These are phyloP conservation scores for Lasioglossum marginatum DNA, from an alignment of 2,888 invertebrate genomes.

Conservation along the genomic window DNA sequence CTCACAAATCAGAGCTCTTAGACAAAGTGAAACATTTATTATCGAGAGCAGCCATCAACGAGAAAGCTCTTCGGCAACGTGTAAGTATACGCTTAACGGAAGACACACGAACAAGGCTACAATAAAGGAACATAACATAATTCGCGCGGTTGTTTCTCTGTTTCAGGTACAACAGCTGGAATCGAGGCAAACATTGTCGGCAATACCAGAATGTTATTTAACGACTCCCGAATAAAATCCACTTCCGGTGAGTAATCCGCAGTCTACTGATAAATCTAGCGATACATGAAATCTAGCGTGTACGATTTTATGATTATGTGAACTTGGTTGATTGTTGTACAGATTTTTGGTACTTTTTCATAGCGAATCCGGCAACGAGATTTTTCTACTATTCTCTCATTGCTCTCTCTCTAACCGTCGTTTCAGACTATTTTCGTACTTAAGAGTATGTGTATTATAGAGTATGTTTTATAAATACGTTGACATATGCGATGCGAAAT, in stretches of 20 bases:
- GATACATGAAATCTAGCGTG: neutral
- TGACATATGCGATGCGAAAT: neutral
- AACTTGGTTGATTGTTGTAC: neutral
- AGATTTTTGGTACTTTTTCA: neutral
- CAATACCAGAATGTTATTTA: slow-evolving; percentile 78
- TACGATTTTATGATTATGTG: neutral
- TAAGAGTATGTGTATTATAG: neutral
- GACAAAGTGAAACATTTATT: slow-evolving; percentile 88
- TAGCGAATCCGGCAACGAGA: slow-evolving; percentile 1
- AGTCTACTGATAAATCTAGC: neutral
- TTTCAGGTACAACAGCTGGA: slow-evolving; percentile 80
- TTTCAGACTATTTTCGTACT: neutral
- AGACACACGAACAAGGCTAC: slow-evolving; percentile 9
- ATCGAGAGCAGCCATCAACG: slow-evolving; percentile 88
- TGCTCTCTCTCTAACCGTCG: neutral
- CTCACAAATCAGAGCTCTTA: slow-evolving; percentile 87
- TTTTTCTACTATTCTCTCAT: neutral
- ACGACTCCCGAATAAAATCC: slow-evolving; percentile 50
- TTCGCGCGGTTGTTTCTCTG: slow-evolving; percentile 20
- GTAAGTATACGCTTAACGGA: slow-evolving; percentile 78
- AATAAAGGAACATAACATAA: slow-evolving; percentile 23
- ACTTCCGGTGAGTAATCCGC: slow-evolving; percentile 30
- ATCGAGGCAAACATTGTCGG: slow-evolving; percentile 76
- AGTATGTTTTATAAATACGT: slow-evolving; percentile 5
- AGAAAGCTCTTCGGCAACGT: slow-evolving; percentile 87